A percentile compares a stretch with the other conserved stretches of the same genome.
Conservation (phyloP, 2,797 vertebrate genomes). For the Ataeniobius toweri region DNA sequence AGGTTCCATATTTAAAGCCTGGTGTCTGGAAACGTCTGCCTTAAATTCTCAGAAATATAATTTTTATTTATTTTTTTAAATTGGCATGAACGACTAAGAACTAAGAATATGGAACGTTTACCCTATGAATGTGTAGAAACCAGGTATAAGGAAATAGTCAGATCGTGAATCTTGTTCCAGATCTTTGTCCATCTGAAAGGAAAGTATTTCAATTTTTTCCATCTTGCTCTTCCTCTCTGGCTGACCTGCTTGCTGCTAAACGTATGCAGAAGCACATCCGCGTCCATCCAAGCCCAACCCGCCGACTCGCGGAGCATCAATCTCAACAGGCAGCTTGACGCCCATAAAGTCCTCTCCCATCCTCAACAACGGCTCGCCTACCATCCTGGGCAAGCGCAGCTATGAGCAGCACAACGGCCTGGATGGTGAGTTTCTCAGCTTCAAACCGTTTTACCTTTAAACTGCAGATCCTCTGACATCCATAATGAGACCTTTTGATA, state of each 20-base stretch:
- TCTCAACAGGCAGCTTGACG: slow-evolving; percentile 88
- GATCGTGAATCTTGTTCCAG: not conserved
- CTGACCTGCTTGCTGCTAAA: not conserved
- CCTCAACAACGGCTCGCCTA: slow-evolving; percentile 96
- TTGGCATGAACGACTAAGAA: too few species aligned
- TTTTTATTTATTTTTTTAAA: not conserved
- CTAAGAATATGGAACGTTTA: too few species aligned
- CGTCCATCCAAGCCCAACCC: slow-evolving; percentile 89
- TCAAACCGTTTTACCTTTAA: not conserved
- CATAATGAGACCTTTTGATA: not conserved
- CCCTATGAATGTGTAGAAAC: not conserved
- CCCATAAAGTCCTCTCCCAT: slow-evolving; percentile 92
- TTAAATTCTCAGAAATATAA: not conserved
- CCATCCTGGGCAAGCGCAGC: slow-evolving; percentile 95
- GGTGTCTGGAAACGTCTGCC: too few species aligned
- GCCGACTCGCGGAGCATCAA: slow-evolving; percentile 79
- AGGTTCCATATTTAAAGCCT: too few species aligned
- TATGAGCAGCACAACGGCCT: slow-evolving; percentile 98
- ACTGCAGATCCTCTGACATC: not conserved
- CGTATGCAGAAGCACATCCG: slow-evolving; percentile 89
- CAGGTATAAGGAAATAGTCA: too few species aligned
- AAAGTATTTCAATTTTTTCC: not conserved
- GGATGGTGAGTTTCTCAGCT: slow-evolving; percentile 81
- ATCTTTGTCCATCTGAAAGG: not conserved
- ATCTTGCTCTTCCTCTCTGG: not conserved